phyloP scores from a whole-genome alignment of 2,113 vertebrate species.

The Hucho hucho region DNA sequence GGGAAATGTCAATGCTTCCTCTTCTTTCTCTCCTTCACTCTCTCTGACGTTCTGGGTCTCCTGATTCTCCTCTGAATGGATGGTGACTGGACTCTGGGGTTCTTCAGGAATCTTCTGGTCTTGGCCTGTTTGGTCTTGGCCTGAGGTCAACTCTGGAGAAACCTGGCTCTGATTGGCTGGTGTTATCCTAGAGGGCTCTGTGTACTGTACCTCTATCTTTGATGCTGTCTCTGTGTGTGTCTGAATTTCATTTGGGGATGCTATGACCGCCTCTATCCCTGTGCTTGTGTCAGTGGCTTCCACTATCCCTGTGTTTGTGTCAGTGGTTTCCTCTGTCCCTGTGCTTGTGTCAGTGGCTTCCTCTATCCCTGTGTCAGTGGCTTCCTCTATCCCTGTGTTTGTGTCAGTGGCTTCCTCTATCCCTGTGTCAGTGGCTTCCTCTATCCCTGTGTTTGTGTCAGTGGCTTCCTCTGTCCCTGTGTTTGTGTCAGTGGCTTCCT shows the following conservation, averaged over 20 bases:
- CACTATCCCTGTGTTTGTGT: constrained; percentile 7
- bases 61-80: constrained; percentile 3
- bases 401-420: constrained; percentile 1
- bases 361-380: background rate
- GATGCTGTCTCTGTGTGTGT: background rate
- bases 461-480: constrained; percentile 2
- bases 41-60: constrained; percentile 16
- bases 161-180: constrained; percentile 12
- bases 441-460: background rate
- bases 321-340: constrained; percentile 7
- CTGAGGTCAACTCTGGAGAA: background rate
- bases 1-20: background rate
- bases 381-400: constrained; percentile 7
- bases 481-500: constrained; percentile 8
- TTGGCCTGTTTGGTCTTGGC: background rate
- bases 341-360: background rate
- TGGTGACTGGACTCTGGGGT: background rate
- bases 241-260: constrained; percentile 26
- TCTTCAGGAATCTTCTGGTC: constrained; percentile 18
- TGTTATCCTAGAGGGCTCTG: background rate
- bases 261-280: constrained; percentile 11
- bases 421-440: background rate
- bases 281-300: no score
- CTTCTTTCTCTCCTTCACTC: constrained; percentile 5
- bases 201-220: background rate